Base-by-base conservation (phyloP, 2,113 vertebrate species). In the Noctilio leporinus region DNA sequence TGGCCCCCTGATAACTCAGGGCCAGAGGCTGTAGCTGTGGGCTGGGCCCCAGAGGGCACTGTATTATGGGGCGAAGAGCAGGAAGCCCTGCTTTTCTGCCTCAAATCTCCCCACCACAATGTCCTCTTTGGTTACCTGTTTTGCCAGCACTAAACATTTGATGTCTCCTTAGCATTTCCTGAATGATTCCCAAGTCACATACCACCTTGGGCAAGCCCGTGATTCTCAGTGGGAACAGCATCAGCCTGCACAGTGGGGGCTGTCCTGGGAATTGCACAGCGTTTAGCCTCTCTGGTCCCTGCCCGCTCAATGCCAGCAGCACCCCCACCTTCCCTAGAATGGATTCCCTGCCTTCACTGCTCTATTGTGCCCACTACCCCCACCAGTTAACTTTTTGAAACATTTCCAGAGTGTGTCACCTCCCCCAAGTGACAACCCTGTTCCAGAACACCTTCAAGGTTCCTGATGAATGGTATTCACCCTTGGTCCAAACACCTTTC, bases 21-120 rank as follows among this genome's bases (percentile, higher is more conserved):
- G 51, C 28, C 16, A 0, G 7, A 51, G 53, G 62, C 59, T 0
- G 20, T 24, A 55, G 28, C 43, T 43, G 2, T 0, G 0, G 8
- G 69, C 33, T 83, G 12, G 30, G 12, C 20, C 20, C 69, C 26
- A 7, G 2, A 51, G 82, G 33, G 85, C 35, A 47, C 24, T 12
- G 22, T 14, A 5, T n/a, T 2, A 0, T 3, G 2, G 57, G 40
- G 64, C 7, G 35, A 83, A 51, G 40, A 85, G 35, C 67, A 65
- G 65, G 70, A 59, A 62, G 30, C 38, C 35, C 17, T 3, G n/a
- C 47, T 30, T 53, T 51, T 47, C 76, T 24, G 10, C 49, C 49
- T 40, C 57, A 2, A 7, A 30, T 30, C 43, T 62, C 75, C 82
- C 33, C 55, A 30, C 28, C 9, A 8, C 4, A 51, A 19, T 16